Base-by-base conservation (phyloP, 2,797 vertebrate species). In the Poecilia gillii region DNA sequence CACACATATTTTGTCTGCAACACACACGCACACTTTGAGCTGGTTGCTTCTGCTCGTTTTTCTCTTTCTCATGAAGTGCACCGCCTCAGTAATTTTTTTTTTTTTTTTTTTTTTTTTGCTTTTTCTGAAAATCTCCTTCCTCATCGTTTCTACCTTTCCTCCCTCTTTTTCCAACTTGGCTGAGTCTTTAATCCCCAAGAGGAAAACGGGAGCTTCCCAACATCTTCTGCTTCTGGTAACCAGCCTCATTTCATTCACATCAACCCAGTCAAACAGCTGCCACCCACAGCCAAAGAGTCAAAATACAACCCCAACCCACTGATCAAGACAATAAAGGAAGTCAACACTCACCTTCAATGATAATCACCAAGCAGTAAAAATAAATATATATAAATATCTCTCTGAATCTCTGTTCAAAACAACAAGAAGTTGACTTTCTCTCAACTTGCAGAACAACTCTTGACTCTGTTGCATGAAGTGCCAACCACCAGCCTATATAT, bases 401-500 rank as follows among this genome's bases (percentile, higher is more conserved):
- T 88, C 77, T 73, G 81, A 80, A 71, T 87, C 80, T 88, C 82
- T 90, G 39, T 84, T 91, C 76, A 84, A 92, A 92, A 88, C 87
- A 81, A 53, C 87, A 85, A 76, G 45, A 87, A 92, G 89, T 91
- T 92, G 81, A 92, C 90, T 91, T 90, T 94, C 85, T 92, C 84
- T 91, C 82, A 90, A 94, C 90, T 94, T 93, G 91, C 86, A 88
- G 94, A 91, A 92, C 84, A 92, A 95, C 81, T 93, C 94, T 95
- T 94, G 95, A 90, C 95, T 93, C 93, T 96, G 89, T 94, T 90
- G 95, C 83, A 64, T 81, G 92, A 91, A 92, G 92, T 87, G 78
- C 87, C 90, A 89, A 85, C 84, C 82, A 83, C 90, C 91, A 91
- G 90, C 89, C 94, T 96, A 96, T 97, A 97, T 97, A 97, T 96